Evolutionary conservation across 2,113 vertebrate species (phyloP), one percentile per base, ranked within the genome.

Genomic region (Seriola quinqueradiata): DNA sequence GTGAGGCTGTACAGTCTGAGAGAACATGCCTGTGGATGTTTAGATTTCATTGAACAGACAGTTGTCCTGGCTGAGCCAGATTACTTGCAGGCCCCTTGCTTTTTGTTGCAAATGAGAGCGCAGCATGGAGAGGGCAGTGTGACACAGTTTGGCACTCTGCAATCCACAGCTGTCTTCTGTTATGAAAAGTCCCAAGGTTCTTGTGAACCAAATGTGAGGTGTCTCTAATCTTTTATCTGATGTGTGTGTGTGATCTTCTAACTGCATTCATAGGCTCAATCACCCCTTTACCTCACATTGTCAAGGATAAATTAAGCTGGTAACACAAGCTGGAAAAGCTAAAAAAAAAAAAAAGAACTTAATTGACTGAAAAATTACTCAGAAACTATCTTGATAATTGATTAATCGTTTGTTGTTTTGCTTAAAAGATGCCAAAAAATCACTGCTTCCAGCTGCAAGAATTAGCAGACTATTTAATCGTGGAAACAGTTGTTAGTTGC

Each of bases 21-120:
- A 38, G 55, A 82, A 38, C 28, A 42, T 55, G 85, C 79, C 76
- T 75, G 58, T 87, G 88, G 85, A 88, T 90, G 85, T 87, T 91
- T 82, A 67, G 77, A 75, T 90, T 84, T 90, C 68, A 77, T 75
- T 85, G 73, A 64, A 77, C 17, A 77, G 32, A 50, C 14, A 10
- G 58, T 63, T n/a, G 57, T 69, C 72, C 50, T 55, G 28, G 32
- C 67, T 44, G 40, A 59, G 73, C 3, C 5, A 32, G 72, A 84
- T 82, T 82, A 81, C 44, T 64, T 52, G 60, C 42, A 68, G 67
- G 32, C 44, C n/a, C 19, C 10, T 69, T 66, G 64, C n/a, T 72
- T 59, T 28, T 65, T 44, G 73, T 66, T 65, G 42, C 16, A 68
- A 42, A 59, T 59, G 34, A 13, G 57, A 59, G 11, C 54, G 11